Conservation (phyloP, 2,888 invertebrate genomes). For the Harpalus rufipes region DNA sequence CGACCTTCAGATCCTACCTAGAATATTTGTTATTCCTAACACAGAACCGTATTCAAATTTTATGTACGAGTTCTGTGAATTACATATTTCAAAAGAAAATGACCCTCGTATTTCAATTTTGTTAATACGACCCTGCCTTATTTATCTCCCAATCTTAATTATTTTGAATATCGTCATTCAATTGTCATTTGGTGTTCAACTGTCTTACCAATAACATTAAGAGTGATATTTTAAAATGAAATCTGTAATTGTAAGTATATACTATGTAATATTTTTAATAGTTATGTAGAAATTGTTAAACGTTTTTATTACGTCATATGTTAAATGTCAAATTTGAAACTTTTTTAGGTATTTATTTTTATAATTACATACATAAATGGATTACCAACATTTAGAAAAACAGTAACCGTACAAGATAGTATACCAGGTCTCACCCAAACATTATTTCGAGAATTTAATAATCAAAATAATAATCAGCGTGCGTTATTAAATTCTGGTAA, state of each 20-base stretch:
- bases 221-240: not conserved
- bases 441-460: not conserved
- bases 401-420: not conserved
- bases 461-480: not conserved
- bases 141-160: not conserved
- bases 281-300: too few species aligned
- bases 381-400: not conserved
- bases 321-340: not conserved
- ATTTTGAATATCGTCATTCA: not conserved
- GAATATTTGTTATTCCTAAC: not conserved
- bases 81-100: too few species aligned
- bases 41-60: not conserved
- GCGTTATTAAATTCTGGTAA: not conserved
- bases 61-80: too few species aligned
- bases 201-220: not conserved
- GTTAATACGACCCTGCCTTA: not conserved
- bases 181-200: not conserved
- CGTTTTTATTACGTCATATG: not conserved
- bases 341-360: not conserved
- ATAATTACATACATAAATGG: not conserved
- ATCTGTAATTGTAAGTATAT: not conserved
- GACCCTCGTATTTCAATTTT: too few species aligned
- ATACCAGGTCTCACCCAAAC: not conserved
- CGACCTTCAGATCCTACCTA: not conserved
- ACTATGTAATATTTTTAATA: not conserved